phyloP scores from a whole-genome alignment of 2,888 invertebrate species.

The Cheilosia soror region DNA sequence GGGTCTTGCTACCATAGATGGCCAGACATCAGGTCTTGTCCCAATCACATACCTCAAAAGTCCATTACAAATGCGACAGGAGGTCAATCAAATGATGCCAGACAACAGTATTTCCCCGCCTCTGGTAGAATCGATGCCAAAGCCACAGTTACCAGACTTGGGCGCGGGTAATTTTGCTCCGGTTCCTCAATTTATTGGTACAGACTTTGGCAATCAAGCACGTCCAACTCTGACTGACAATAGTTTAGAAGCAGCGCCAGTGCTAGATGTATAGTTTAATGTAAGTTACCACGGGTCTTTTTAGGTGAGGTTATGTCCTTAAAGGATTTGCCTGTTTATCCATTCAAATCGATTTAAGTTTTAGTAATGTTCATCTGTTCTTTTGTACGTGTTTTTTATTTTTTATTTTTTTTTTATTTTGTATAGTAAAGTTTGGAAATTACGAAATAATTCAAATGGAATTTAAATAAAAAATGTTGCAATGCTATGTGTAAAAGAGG shows the following conservation, averaged over 20 bases:
- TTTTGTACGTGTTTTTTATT: neutral
- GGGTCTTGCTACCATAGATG: conserved; percentile 87
- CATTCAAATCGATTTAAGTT: conserved; percentile 24
- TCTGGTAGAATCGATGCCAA: conserved; percentile 8
- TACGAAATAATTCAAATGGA: neutral
- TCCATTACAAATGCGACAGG: conserved; percentile 79
- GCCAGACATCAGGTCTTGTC: conserved; percentile 86
- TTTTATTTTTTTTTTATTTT: neutral
- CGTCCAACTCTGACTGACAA: conserved; percentile 31
- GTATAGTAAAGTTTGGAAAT: neutral
- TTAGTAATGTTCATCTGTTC: conserved; percentile 2
- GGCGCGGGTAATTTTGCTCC: conserved; percentile 49
- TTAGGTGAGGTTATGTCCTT: conserved; percentile 5
- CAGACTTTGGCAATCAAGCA: conserved; percentile 19
- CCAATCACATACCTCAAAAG: conserved; percentile 86
- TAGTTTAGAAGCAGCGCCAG: conserved; percentile 8
- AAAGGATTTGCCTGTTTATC: conserved; percentile 5
- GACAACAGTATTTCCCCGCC: conserved; percentile 45
- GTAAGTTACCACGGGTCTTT: conserved; percentile 11
- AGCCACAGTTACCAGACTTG: conserved; percentile 42
- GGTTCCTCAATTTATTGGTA: conserved; percentile 32
- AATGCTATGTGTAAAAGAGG: neutral
- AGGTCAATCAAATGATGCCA: conserved; percentile 22
- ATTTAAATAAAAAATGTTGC: conserved; percentile 25
- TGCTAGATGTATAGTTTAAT: conserved; percentile 16